Percentiles rank a stretch among this genome's conserved stretches.
Conservation (phyloP, 2,797 vertebrate species). For the Odontamblyopus lacepedii region DNA sequence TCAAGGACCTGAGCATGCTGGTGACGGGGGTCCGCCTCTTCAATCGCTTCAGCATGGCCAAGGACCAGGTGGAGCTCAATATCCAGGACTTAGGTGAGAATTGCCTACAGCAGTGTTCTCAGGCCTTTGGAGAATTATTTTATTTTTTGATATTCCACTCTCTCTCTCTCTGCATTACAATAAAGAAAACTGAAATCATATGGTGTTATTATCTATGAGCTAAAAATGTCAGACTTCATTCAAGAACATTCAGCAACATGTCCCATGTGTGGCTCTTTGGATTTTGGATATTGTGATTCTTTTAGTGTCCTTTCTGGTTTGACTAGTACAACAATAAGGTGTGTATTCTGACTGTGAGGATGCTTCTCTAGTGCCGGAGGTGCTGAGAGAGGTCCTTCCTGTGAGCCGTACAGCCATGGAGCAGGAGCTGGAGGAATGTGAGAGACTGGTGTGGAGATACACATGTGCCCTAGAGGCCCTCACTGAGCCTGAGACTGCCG, state of each 20-base stretch:
- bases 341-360: neutral
- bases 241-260: no score
- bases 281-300: no score
- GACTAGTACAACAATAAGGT: neutral
- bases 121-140: neutral
- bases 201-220: no score
- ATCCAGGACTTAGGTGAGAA: conserved; percentile 34
- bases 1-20: conserved; percentile 83
- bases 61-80: conserved; percentile 77
- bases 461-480: conserved; percentile 83
- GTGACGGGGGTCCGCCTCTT: conserved; percentile 90
- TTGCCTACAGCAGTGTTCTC: neutral
- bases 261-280: no score
- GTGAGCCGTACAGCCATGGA: conserved; percentile 66
- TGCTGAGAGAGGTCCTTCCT: conserved; percentile 76
- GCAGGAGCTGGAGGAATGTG: conserved; percentile 67
- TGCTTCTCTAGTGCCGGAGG: conserved; percentile 76
- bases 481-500: conserved; percentile 10
- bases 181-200: no score
- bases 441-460: conserved; percentile 75
- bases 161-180: no score
- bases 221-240: no score
- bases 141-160: no score
- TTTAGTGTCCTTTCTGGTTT: neutral
- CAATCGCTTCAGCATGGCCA: conserved; percentile 80